phyloP scores from a whole-genome alignment of 2,888 invertebrate genomes.

The Drosophila macrospina region DNA sequence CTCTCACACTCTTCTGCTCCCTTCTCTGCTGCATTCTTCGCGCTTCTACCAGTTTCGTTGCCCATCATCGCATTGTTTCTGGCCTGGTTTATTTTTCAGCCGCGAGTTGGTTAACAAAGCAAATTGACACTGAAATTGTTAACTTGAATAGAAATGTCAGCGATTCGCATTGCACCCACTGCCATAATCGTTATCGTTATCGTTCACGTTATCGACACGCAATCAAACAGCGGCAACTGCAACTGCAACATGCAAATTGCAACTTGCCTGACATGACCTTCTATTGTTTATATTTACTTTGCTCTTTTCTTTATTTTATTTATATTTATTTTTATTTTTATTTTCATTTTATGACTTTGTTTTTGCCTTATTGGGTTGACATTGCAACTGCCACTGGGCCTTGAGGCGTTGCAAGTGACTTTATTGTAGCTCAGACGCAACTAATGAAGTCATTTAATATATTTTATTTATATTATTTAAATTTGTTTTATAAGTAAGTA shows the following conservation, averaged over 20 bases:
- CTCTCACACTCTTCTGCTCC: neutral
- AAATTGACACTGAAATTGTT: conserved; percentile 35
- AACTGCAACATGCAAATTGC: conserved; percentile 55
- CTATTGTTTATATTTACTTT: neutral
- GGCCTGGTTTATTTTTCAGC: conserved; percentile 26
- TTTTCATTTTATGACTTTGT: neutral
- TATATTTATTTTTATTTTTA: conserved; percentile 5
- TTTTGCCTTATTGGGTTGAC: conserved; percentile 14
- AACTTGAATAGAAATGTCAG: conserved; percentile 56
- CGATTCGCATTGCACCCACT: neutral
- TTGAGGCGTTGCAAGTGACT: conserved; percentile 1
- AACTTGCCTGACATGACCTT: conserved; percentile 13
- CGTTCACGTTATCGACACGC: conserved; percentile 44
- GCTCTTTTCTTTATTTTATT: neutral
- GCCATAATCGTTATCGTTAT: conserved; percentile 43
- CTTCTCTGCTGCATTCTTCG: neutral
- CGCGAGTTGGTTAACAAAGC: conserved; percentile 16
- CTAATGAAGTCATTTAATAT: too few species aligned
- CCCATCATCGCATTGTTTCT: conserved; percentile 18
- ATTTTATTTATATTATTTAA: neutral
- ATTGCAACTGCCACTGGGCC: conserved; percentile 5
- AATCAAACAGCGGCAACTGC: conserved; percentile 6
- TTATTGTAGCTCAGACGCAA: conserved; percentile 2
- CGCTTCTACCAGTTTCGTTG: conserved; percentile 13
- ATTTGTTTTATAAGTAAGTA: too few species aligned